phyloP scores from a whole-genome alignment of 2,888 invertebrate species.

The Epinotia nisella region DNA sequence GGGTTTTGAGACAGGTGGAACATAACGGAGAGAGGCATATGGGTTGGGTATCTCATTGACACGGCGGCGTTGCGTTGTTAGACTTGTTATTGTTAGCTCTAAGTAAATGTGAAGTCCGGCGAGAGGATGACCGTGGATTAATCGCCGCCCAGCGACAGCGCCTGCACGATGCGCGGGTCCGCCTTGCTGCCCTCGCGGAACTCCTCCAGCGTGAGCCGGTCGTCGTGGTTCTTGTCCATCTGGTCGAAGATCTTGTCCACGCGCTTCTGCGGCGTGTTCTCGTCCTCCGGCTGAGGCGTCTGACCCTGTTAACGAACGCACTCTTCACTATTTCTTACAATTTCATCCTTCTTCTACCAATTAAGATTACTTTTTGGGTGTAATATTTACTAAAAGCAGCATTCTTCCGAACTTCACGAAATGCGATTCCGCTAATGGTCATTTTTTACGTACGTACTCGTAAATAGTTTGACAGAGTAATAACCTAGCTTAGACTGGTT shows the following conservation, averaged over 20 bases:
- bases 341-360: neutral
- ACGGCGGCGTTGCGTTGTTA: slow-evolving; percentile 56
- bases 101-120: slow-evolving; percentile 81
- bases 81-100: slow-evolving; percentile 47
- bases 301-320: slow-evolving; percentile 88
- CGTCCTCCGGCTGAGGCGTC: slow-evolving; percentile 94
- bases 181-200: slow-evolving; percentile 99
- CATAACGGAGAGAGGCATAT: neutral
- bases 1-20: neutral
- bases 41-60: neutral
- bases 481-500: too few species aligned
- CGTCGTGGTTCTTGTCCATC: slow-evolving; percentile 99
- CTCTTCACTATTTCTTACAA: neutral
- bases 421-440: too few species aligned
- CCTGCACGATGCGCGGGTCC: slow-evolving; percentile 99
- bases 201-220: slow-evolving; percentile 97
- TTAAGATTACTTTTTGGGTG: neutral
- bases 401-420: too few species aligned
- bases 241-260: slow-evolving; percentile 99
- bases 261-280: slow-evolving; percentile 96
- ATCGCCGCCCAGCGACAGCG: slow-evolving; percentile 93
- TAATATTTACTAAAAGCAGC: too few species aligned
- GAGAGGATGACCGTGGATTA: slow-evolving; percentile 84
- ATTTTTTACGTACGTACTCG: too few species aligned
- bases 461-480: too few species aligned